A percentile compares a stretch with the other conserved stretches of the same genome.
These are phyloP conservation scores for Lanius ludovicianus DNA, from an alignment of 2,113 vertebrate species.

Conservation along the genomic window DNA sequence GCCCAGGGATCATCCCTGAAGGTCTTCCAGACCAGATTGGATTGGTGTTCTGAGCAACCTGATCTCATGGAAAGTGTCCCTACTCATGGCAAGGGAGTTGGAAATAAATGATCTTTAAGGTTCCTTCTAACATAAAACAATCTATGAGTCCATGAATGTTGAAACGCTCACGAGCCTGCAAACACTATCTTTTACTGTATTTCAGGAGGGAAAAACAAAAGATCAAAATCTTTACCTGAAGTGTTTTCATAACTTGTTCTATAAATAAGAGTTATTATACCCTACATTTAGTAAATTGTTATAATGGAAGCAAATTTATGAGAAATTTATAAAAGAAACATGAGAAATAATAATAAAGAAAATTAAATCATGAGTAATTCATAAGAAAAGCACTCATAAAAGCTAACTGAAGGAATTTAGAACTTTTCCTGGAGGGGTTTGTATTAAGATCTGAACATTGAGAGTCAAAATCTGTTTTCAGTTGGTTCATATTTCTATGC, in stretches of 20 bases:
- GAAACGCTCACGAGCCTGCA: accelerated
- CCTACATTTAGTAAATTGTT: not conserved
- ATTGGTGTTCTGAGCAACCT: not conserved
- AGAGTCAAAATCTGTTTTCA: not conserved
- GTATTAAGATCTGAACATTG: not conserved
- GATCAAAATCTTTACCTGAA: not conserved
- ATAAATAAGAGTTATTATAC: not conserved
- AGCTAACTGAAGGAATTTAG: not conserved
- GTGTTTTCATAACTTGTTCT: not conserved
- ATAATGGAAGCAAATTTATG: not conserved
- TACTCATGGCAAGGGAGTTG: not conserved
- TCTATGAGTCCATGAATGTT: not conserved
- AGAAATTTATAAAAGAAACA: not conserved
- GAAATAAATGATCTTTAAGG: not conserved
- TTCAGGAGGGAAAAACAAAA: not conserved
- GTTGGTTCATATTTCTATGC: not conserved
- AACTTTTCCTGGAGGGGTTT: not conserved
- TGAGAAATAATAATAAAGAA: not conserved
- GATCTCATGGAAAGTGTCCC: not conserved
- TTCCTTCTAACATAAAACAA: not conserved
- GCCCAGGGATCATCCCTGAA: not conserved
- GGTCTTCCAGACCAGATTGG: not conserved
- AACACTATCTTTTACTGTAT: not conserved
- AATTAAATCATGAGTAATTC: accelerated
- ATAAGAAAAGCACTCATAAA: not conserved